These are phyloP conservation scores for Stenodema calcarata DNA, from an alignment of 2,888 invertebrate species.

Conservation along the genomic window DNA sequence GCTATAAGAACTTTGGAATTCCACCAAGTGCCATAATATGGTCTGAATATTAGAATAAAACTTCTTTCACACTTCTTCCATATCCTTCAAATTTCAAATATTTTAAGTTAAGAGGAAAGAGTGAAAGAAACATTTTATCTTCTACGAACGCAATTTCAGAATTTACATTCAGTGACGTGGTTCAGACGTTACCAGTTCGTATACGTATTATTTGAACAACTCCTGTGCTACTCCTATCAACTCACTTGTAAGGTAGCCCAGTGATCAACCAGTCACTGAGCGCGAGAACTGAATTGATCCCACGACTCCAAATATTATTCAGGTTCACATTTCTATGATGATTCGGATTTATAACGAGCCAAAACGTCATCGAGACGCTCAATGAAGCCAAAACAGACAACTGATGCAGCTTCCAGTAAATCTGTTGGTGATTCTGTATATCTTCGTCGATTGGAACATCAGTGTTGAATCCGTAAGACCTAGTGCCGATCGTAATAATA, in stretches of 20 bases:
- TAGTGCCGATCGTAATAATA: not conserved
- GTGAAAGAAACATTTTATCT: too few species aligned
- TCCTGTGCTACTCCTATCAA: not conserved
- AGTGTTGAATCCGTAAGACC: not conserved
- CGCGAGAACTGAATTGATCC: not conserved
- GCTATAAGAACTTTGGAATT: too few species aligned
- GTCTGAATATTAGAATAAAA: too few species aligned
- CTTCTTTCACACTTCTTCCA: too few species aligned
- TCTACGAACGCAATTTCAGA: too few species aligned
- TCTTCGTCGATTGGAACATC: not conserved
- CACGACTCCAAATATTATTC: not conserved
- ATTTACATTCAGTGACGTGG: too few species aligned
- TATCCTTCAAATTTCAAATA: too few species aligned
- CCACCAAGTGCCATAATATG: too few species aligned
- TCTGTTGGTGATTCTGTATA: not conserved
- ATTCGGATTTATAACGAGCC: not conserved
- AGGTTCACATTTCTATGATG: not conserved
- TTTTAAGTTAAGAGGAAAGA: too few species aligned
- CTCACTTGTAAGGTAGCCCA: conserved; percentile 16
- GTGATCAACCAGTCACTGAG: not conserved
- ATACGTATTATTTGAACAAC: not conserved
- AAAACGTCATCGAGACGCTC: not conserved
- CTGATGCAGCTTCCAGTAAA: conserved; percentile 3
- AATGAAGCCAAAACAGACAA: not conserved
- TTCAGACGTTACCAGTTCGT: too few species aligned